phyloP scores from a whole-genome alignment of 2,797 vertebrate genomes.

The Hafferia zeledoni region DNA sequence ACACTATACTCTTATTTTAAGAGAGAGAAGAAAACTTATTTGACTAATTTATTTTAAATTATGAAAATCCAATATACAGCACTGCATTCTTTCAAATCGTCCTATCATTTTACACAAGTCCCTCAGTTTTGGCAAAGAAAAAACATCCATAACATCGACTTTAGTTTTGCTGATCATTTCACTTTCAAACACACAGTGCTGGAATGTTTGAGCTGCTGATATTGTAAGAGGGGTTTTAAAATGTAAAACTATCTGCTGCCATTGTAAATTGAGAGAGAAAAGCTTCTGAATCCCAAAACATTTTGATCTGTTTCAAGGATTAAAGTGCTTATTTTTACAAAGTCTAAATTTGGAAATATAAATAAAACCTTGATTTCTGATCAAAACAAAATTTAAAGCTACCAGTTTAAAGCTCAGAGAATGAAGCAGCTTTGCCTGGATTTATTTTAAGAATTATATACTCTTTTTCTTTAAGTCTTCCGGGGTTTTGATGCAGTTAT shows the following conservation, averaged over 20 bases:
- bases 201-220: not conserved
- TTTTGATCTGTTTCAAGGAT: not conserved
- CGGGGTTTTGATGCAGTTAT: not conserved
- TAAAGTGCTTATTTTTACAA: not conserved
- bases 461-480: not conserved
- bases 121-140: not conserved
- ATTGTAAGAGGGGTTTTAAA: not conserved
- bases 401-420: not conserved
- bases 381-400: not conserved
- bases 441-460: not conserved
- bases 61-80: not conserved
- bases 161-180: not conserved
- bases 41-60: not conserved
- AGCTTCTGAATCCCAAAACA: not conserved
- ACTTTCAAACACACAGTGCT: not conserved
- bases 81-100: not conserved
- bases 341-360: not conserved
- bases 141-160: not conserved
- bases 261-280: not conserved
- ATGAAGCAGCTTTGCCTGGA: not conserved
- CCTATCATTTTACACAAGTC: accelerated
- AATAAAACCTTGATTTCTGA: not conserved
- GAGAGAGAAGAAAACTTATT: not conserved
- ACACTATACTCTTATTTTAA: not conserved
- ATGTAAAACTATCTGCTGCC: not conserved